Evolutionary conservation across 2,888 invertebrate species (phyloP).

Genomic region (Parochlus steinenii): DNA sequence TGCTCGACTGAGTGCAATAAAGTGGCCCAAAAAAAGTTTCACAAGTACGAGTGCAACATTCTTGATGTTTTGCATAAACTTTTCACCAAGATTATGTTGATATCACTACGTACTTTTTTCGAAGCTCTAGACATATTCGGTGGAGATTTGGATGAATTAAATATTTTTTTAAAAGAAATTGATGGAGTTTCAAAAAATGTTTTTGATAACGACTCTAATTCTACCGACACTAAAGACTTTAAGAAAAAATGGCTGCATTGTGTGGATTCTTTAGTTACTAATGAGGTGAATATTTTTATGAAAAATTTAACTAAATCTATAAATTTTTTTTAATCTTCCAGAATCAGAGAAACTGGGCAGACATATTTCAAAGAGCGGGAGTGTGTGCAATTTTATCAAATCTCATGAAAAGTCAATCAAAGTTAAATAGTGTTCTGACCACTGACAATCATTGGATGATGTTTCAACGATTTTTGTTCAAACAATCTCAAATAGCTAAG

Average conservation of each 20-base stretch:
- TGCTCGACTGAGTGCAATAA: slow-evolving; percentile 27
- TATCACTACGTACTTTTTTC: slow-evolving; percentile 24
- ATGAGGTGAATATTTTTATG: no score
- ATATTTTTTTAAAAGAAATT: slow-evolving; percentile 17
- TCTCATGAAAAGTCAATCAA: slow-evolving; percentile 38
- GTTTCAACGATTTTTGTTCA: slow-evolving; percentile 17
- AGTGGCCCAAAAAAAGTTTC: slow-evolving; percentile 48
- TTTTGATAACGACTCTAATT: slow-evolving; percentile 17
- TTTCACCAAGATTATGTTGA: slow-evolving; percentile 29
- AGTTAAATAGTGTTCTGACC: slow-evolving; percentile 28
- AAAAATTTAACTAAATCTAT: no score
- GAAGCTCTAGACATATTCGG: slow-evolving; percentile 29
- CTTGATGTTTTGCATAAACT: slow-evolving; percentile 41
- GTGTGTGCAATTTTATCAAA: slow-evolving; percentile 46
- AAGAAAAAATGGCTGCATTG: no score
- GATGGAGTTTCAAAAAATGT: slow-evolving; percentile 27
- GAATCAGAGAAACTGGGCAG: slow-evolving; percentile 42
- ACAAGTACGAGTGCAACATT: slow-evolving; percentile 59
- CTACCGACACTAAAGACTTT: no score
- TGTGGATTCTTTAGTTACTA: no score
- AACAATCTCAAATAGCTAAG: slow-evolving; percentile 10
- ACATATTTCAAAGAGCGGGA: slow-evolving; percentile 53
- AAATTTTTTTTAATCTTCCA: no score
- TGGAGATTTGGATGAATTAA: slow-evolving; percentile 23
- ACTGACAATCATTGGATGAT: slow-evolving; percentile 27